Percentiles rank a stretch among this genome's conserved stretches.
Evolutionary conservation across 2,888 invertebrate genomes (phyloP).

Genomic region (Chymomyza caudatula): DNA sequence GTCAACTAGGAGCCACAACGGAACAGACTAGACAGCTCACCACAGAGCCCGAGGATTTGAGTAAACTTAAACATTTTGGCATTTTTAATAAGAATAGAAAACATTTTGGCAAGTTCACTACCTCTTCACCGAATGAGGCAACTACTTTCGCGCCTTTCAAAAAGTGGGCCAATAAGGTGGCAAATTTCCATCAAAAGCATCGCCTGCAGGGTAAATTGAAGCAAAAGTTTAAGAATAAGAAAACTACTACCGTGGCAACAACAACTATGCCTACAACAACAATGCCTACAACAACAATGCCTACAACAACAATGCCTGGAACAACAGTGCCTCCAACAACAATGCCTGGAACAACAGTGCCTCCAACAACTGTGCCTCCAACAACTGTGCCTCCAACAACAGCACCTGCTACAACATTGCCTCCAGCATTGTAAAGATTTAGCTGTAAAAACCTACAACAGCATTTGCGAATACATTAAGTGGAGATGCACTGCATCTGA

Average conservation of each 20-base stretch:
- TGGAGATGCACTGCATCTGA: too few relatives aligned
- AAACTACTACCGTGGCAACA: background rate
- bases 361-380: too few relatives aligned
- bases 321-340: too few relatives aligned
- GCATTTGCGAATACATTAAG: too few relatives aligned
- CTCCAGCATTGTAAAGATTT: too few relatives aligned
- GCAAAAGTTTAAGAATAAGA: background rate
- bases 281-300: background rate
- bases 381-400: too few relatives aligned
- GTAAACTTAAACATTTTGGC: background rate
- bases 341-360: too few relatives aligned
- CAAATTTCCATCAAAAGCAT: background rate
- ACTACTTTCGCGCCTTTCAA: background rate
- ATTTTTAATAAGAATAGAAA: background rate
- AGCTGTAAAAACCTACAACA: too few relatives aligned
- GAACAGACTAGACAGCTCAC: background rate
- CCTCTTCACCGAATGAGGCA: background rate
- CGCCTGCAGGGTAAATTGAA: background rate
- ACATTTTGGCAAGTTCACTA: background rate
- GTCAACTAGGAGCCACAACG: background rate
- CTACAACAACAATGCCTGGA: background rate
- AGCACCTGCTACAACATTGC: too few relatives aligned
- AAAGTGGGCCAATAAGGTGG: background rate
- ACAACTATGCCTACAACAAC: background rate
- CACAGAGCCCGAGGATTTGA: background rate